A percentile compares a stretch with the other conserved stretches of the same genome.
phyloP scores from a whole-genome alignment of 2,113 vertebrate genomes.

The Gobius niger region DNA sequence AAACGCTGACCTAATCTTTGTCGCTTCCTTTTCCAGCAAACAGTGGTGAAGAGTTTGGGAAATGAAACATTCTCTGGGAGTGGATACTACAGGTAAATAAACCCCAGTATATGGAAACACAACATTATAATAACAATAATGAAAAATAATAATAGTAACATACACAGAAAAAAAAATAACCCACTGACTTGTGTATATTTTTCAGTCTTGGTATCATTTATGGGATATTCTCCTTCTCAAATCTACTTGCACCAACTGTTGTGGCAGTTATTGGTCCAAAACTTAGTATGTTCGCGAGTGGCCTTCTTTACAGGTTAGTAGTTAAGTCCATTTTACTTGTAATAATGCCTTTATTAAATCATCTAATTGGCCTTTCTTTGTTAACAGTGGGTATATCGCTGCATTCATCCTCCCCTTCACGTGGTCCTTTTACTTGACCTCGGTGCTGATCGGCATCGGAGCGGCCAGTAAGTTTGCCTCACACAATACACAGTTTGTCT shows the following conservation, averaged over 20 bases:
- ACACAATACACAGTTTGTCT: not conserved
- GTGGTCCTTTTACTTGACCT: constrained; percentile 95
- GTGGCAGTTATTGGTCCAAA: constrained; percentile 86
- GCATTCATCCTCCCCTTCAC: constrained; percentile 89
- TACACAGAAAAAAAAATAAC: not conserved
- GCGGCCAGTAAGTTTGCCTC: constrained; percentile 86
- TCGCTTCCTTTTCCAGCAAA: constrained; percentile 81
- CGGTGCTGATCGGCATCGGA: constrained; percentile 89
- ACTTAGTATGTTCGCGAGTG: constrained; percentile 89
- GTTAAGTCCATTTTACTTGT: not conserved
- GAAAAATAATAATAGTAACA: not conserved
- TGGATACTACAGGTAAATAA: constrained; percentile 90
- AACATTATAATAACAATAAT: too few relatives aligned
- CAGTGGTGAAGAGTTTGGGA: constrained; percentile 88
- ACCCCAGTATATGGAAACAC: too few relatives aligned
- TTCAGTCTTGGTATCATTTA: constrained; percentile 95
- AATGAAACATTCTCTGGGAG: constrained; percentile 88
- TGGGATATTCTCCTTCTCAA: constrained; percentile 93
- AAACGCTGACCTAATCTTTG: not conserved
- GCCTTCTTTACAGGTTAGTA: constrained; percentile 90
- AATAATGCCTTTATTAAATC: not conserved
- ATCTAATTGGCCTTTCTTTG: not conserved
- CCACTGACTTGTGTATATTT: not conserved
- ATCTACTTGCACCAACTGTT: constrained; percentile 86
- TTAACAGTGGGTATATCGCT: constrained; percentile 84